Conservation (phyloP, 1,140 invertebrate species). For the Thaumatotibia leucotreta region DNA sequence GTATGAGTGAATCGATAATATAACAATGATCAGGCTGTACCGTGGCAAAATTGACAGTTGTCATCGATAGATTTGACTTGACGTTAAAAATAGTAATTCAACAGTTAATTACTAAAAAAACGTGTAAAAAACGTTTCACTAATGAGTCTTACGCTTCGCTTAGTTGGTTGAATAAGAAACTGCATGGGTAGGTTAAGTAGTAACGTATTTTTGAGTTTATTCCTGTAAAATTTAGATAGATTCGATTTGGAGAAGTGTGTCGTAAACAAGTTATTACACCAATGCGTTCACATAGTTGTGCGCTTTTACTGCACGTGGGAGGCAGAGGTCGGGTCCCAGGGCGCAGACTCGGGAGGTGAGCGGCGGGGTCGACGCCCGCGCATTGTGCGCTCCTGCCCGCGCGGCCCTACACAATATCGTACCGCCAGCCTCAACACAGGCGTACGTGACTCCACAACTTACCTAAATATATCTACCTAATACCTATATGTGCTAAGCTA, state of each 20-base stretch:
- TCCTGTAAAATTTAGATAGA: too few species aligned
- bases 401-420: not conserved
- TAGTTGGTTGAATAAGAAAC: too few species aligned
- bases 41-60: too few species aligned
- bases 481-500: too few species aligned
- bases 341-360: not conserved
- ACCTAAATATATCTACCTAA: not conserved
- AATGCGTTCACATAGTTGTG: slow-evolving; percentile 1
- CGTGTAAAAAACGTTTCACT: too few species aligned
- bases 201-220: too few species aligned
- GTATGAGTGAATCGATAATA: not conserved
- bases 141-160: too few species aligned
- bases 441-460: not conserved
- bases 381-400: not conserved
- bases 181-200: too few species aligned
- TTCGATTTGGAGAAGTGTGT: too few species aligned
- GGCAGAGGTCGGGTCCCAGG: not conserved
- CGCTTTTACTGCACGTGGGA: not conserved
- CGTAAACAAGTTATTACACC: too few species aligned
- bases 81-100: too few species aligned
- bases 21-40: not conserved
- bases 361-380: not conserved
- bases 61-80: not conserved
- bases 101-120: too few species aligned
- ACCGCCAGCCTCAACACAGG: not conserved